Evolutionary conservation across 2,797 vertebrate genomes (phyloP), one percentile per base, ranked within the genome.

Genomic region (Rhinatrema bivittatum): DNA sequence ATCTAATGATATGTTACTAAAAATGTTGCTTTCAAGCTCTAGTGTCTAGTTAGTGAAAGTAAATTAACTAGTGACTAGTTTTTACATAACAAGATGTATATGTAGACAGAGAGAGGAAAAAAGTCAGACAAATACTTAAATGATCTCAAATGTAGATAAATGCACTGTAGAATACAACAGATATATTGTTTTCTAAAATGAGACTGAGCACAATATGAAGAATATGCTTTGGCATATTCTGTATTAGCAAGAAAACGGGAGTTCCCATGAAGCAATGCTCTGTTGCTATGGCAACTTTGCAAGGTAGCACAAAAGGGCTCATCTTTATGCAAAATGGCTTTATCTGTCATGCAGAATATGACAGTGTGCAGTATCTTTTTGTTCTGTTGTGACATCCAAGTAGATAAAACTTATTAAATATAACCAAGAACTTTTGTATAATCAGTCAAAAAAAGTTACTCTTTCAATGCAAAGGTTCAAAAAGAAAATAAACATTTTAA

Each of bases 251-350:
- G 62, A 70, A 77, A 79, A 74, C 54, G 56, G 49, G 76, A 78
- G 78, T 67, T 74, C 67, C 70, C 68, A 76, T 56, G 64, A 72
- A 77, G 68, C 60, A 69, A 49, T 36, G 53, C 49, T 71, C 53
- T 8, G 17, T 85, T 72, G 47, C 82, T 65, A 82, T 76, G 68
- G 70, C 50, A 87, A 82, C 78, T 40, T 52, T 35, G 46, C 56
- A 77, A 72, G 68, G 57, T 62, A 79, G 54, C 56, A 74, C 61
- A 72, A 79, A 76, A 73, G 41, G 42, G 43, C 60, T 79, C 65
- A 69, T 79, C 60, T 76, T 70, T 67, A 77, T 74, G 72, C 65
- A 76, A 62, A 23, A 37, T 15, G 44, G 31, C 68, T 74, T 71
- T 42, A 78, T 78, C 53, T 57, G 76, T 80, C 68, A 72, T 63